Evolutionary conservation across 2,113 vertebrate genomes (phyloP).

Genomic region (Anguilla japonica): DNA sequence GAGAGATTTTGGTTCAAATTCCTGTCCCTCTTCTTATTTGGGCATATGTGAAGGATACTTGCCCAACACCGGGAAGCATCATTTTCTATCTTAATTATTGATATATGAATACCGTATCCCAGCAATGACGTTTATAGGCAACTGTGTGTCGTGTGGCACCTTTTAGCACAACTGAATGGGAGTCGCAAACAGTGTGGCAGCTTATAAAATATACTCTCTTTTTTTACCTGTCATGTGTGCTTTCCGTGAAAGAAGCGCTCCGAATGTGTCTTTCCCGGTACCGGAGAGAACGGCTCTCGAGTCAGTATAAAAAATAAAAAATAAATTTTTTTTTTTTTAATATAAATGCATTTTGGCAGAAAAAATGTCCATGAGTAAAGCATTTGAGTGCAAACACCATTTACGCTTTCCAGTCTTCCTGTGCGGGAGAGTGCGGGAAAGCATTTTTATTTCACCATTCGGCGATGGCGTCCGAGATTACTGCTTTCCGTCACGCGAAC

Average conservation of each 20-base stretch:
- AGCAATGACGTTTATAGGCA: neutral
- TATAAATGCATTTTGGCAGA: neutral
- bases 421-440: neutral
- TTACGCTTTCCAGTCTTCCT: conserved; percentile 6
- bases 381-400: neutral
- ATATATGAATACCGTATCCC: neutral
- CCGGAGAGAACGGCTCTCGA: neutral
- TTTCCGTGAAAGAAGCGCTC: neutral
- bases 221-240: neutral
- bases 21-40: neutral
- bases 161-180: neutral
- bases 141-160: neutral
- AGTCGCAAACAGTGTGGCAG: neutral
- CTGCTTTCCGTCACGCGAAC: neutral
- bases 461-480: neutral
- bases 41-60: neutral
- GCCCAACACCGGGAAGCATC: neutral
- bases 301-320: neutral
- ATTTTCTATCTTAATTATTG: neutral
- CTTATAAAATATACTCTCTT: neutral
- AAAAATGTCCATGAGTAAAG: neutral
- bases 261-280: neutral
- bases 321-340: too few relatives aligned
- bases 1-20: neutral
- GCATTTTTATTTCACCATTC: neutral